These are phyloP conservation scores for Cyclophora punctaria DNA, from an alignment of 2,888 invertebrate species.

Conservation along the genomic window DNA sequence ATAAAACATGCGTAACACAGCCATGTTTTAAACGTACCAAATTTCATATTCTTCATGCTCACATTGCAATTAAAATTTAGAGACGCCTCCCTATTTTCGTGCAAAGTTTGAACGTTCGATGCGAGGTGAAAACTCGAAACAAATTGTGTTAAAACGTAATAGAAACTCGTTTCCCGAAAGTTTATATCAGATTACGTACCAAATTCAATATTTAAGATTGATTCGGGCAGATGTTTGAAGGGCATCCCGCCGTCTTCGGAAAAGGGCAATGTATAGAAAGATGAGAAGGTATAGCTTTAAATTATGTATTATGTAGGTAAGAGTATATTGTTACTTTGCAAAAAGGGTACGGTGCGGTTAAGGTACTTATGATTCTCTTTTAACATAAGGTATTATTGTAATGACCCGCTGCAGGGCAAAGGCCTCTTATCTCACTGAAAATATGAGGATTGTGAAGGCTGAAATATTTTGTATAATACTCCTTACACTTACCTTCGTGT, in stretches of 20 bases:
- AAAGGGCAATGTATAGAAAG: conserved; percentile 31
- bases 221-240: conserved; percentile 67
- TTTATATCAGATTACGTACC: conserved; percentile 69
- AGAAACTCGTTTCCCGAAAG: conserved; percentile 71
- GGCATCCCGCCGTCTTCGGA: conserved; percentile 37
- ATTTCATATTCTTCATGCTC: conserved; percentile 36
- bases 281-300: no score
- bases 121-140: conserved; percentile 68
- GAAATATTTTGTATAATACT: no score
- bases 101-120: conserved; percentile 39
- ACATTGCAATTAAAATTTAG: conserved; percentile 54
- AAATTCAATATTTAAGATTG: conserved; percentile 76
- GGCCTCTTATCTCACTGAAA: no score
- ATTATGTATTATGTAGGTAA: no score
- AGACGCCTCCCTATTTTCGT: conserved; percentile 38
- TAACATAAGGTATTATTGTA: no score
- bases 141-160: conserved; percentile 73
- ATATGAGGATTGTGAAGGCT: no score
- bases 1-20: no score
- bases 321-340: no score
- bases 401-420: no score
- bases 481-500: no score
- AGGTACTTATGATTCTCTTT: no score
- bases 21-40: conserved; percentile 22
- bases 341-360: no score